Evolutionary conservation across 2,888 invertebrate species (phyloP), one percentile per base, ranked within the genome.

Genomic region (Diaprepes abbreviatus): DNA sequence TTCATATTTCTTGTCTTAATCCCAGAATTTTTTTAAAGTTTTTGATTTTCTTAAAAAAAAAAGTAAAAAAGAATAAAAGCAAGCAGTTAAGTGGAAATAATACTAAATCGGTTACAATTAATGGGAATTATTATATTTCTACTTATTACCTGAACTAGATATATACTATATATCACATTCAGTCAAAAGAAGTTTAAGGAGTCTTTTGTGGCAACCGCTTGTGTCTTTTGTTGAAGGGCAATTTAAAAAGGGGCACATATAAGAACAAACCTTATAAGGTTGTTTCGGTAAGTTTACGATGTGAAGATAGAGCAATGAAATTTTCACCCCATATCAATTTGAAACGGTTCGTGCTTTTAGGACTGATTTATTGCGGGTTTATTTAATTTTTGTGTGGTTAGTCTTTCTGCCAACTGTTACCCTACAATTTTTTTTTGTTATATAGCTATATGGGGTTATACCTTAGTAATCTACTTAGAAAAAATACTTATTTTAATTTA

Each of bases 301-400:
- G 79, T 80, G 79, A 77, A 77, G 78, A 79, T 77, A 74, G 75
- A 64, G 74, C 70, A 74, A 81, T 82, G 79, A 83, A 83, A 81
- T 83, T 81, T 82, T 80, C 83, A 83, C 83, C 83, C 83, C 79
- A 83, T 82, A 80, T 81, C 78, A 80, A 80, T 80, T 79, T 79
- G 73, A 77, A 75, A 79, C 67, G 70, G 58, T 63, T 38, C 38
- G 24, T 48, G 63, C 24, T 63, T 65, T 40, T 60, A 43, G 52
- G 43, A 48, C 35, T 71, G 71, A 71, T 71, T 68, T 71, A 71
- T 71, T 57, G 24, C 43, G 62, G 66, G 62, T 62, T 48, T 57
- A 28, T 45, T 28, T 50, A 50, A 50, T 50, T 60, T 58, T 45
- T 45, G 33, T 60, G 35, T 60, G 40, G 48, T 50, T 50, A 50